Conservation (phyloP, 2,888 invertebrate species). For the Prosapia bicincta region DNA sequence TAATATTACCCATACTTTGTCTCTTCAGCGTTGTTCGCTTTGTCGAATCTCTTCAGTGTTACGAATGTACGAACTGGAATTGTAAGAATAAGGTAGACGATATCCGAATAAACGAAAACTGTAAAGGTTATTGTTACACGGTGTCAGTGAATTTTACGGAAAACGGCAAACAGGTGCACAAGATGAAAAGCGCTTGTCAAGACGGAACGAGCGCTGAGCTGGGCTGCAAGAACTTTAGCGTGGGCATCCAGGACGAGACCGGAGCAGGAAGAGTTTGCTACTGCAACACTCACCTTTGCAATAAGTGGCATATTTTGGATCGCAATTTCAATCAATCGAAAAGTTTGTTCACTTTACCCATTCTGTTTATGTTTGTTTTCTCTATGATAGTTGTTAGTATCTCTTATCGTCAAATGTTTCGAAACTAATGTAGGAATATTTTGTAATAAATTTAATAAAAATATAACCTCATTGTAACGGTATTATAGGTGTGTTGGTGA, state of each 20-base stretch:
- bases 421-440: too few species aligned
- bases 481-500: too few species aligned
- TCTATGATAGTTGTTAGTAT: too few species aligned
- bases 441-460: too few species aligned
- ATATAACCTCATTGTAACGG: too few species aligned
- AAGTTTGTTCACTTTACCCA: too few species aligned
- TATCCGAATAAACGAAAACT: background rate
- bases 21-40: background rate
- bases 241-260: background rate
- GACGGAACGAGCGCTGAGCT: background rate
- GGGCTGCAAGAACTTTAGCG: background rate
- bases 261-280: background rate
- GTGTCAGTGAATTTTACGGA: background rate
- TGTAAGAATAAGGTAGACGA: background rate
- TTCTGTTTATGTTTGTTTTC: too few species aligned
- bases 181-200: background rate
- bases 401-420: too few species aligned
- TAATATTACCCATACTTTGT: background rate
- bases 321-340: too few species aligned
- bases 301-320: too few species aligned
- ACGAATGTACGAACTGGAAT: background rate
- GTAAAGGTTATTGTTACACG: background rate
- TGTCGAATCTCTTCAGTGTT: background rate
- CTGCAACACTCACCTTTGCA: background rate
- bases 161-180: background rate